A percentile compares a stretch with the other conserved stretches of the same genome.
Conservation (phyloP, 2,797 vertebrate genomes). For the Microcaecilia unicolor region DNA sequence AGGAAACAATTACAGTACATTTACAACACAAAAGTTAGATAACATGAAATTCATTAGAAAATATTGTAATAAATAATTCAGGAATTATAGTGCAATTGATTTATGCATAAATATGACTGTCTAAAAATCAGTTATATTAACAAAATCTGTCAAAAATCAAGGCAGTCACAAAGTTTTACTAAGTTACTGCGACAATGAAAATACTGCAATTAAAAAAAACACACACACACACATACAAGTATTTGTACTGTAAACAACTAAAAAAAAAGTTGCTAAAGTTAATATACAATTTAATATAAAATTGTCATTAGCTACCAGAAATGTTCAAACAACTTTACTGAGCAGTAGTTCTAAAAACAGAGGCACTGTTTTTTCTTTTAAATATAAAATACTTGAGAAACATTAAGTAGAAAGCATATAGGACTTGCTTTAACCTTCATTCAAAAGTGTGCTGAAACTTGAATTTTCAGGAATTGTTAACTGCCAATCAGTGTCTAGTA, state of each 20-base stretch:
- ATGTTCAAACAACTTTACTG: conserved; percentile 74
- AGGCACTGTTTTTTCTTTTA: conserved; percentile 73
- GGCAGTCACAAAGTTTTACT: conserved; percentile 70
- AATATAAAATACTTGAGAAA: conserved; percentile 75
- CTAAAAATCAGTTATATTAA: conserved; percentile 71
- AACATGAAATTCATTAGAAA: conserved; percentile 78
- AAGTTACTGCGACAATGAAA: conserved; percentile 74
- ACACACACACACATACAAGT: conserved; percentile 57
- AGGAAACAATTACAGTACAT: conserved; percentile 80
- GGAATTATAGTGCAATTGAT: conserved; percentile 96
- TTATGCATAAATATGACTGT: conserved; percentile 94
- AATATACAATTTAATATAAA: conserved; percentile 79
- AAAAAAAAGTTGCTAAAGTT: conserved; percentile 63
- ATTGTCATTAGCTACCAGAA: conserved; percentile 80
- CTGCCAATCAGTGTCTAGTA: conserved; percentile 54
- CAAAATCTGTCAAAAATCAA: conserved; percentile 76
- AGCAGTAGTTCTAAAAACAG: conserved; percentile 81
- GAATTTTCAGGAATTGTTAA: conserved; percentile 54
- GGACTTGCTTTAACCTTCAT: conserved; percentile 58
- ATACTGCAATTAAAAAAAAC: conserved; percentile 67
- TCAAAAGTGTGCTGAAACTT: conserved; percentile 59
- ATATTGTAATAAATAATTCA: conserved; percentile 78
- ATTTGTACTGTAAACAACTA: conserved; percentile 74
- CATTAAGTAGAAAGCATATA: conserved; percentile 74
- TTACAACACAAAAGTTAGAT: conserved; percentile 78